Conservation (phyloP, 2,797 vertebrate species). For the Sebastes ruberrimus region DNA sequence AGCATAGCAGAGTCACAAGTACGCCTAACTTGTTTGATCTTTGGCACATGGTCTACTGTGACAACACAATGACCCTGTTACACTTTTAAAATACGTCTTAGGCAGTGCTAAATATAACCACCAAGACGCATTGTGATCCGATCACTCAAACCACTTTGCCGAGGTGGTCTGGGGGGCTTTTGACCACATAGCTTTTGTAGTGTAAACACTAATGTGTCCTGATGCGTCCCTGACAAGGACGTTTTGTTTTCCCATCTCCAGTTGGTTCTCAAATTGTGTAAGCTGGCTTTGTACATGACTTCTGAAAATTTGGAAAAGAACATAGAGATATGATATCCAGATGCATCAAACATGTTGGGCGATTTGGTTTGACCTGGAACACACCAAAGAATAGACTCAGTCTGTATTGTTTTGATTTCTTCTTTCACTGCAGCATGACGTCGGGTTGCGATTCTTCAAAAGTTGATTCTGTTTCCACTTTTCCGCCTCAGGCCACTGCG, state of each 20-base stretch:
- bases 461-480: too few relatives aligned
- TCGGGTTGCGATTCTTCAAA: too few relatives aligned
- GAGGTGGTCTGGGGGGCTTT: too few relatives aligned
- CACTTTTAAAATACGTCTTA: background rate
- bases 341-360: background rate
- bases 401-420: background rate
- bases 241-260: background rate
- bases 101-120: too few relatives aligned
- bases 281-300: background rate
- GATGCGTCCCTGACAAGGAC: too few relatives aligned
- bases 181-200: too few relatives aligned
- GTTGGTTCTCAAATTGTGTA: background rate
- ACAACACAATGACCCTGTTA: background rate
- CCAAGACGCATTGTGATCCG: too few relatives aligned
- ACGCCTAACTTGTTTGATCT: background rate
- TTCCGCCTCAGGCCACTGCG: too few relatives aligned
- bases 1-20: background rate
- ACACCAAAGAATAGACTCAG: background rate
- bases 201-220: too few relatives aligned
- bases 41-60: background rate
- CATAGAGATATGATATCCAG: too few relatives aligned
- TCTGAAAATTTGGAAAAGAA: too few relatives aligned
- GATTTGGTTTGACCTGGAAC: background rate
- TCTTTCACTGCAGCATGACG: background rate
- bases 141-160: too few relatives aligned